phyloP scores from a whole-genome alignment of 2,113 vertebrate genomes.

The Equus przewalskii region DNA sequence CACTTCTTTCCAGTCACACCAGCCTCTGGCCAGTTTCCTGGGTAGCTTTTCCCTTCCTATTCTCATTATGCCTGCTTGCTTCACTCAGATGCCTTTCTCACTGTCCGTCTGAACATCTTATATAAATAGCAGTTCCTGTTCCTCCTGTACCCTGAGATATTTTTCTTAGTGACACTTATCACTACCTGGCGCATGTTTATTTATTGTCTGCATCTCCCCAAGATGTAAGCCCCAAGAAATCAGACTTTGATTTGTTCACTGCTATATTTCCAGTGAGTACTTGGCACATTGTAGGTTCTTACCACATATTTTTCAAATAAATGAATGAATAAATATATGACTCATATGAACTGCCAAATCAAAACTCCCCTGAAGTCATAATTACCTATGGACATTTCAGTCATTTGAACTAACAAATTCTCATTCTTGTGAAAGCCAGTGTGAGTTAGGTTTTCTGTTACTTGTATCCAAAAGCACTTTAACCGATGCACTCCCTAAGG shows the following conservation, averaged over 20 bases:
- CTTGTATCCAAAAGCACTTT: background rate
- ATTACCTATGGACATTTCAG: background rate
- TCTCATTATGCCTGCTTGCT: background rate
- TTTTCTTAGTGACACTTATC: background rate
- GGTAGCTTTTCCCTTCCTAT: background rate
- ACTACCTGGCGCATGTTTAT: background rate
- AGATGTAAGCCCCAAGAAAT: background rate
- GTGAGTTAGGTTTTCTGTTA: background rate
- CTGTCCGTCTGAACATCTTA: background rate
- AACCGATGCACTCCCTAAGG: background rate
- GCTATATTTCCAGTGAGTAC: background rate
- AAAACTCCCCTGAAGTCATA: background rate
- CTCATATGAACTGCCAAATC: background rate
- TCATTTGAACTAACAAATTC: background rate
- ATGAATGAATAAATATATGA: background rate
- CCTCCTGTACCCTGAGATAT: background rate
- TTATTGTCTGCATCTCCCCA: background rate
- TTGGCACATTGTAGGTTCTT: background rate
- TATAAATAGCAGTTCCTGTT: background rate
- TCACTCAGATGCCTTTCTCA: background rate
- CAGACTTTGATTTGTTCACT: background rate
- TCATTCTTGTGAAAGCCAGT: background rate
- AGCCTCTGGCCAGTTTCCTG: background rate
- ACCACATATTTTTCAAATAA: constrained; percentile 1
- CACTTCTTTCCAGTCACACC: too few species aligned